Base-by-base conservation (phyloP, 2,797 vertebrate genomes). In the Cyclura pinguis region DNA sequence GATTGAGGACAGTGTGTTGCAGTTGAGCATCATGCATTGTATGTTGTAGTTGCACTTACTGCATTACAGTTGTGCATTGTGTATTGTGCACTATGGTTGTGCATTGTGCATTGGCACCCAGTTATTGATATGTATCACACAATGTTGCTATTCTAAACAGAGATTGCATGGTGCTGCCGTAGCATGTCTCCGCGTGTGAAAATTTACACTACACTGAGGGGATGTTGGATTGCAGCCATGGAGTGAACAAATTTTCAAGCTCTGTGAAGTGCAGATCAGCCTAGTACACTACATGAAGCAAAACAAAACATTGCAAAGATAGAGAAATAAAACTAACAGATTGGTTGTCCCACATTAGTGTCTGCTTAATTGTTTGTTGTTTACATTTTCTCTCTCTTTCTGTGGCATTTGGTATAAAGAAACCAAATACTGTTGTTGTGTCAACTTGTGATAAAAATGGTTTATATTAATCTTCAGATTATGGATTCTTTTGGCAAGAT, bases 361-460 rank as follows among this genome's bases (percentile, higher is more conserved):
- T 86, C 7, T 55, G 27, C 32, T 77, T 78, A 77, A 64, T 29
- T 42, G 12, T 72, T 57, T 73, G 20, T 29, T 86, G 52, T 35
- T 80, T 73, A 59, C 18, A 59, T 20, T 35, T 80, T 18, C 13
- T 20, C 38, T 35, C 1, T 24, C 38, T 62, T n/a, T 10, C 77
- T 81, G 22, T 86, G 18, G 35, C 35, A 85, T 42, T 80, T 80
- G 57, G 73, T 85, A 57, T 72, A 35, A 73, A 59, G 64, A 59
- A 38, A 80, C 38, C 18, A 85, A 69, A 55, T 73, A 73, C 47
- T 80, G 62, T 52, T 86, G 64, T 27, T 38, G 16, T 74, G 38
- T 59, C 55, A 74, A 20, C 42, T 38, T 76, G 20, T 52, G 77
- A 69, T 88, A 76, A 89, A 83, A 64, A 82, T 82, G 32, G 67